Evolutionary conservation across 2,888 invertebrate genomes (phyloP).

Genomic region (Noctua pronuba): DNA sequence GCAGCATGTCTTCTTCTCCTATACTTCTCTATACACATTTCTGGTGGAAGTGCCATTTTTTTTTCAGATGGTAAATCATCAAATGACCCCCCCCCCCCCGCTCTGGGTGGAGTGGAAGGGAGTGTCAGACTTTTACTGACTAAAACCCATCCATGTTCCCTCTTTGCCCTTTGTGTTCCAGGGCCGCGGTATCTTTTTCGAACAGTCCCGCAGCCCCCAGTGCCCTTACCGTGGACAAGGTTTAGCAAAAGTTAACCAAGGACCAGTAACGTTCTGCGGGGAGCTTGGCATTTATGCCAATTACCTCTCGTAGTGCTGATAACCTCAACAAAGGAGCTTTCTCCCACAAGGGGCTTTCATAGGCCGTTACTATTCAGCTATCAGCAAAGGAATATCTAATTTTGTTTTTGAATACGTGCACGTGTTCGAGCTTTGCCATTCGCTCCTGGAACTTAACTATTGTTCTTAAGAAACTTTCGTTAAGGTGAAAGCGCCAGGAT

Average conservation of each 20-base stretch:
- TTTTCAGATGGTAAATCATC: no score
- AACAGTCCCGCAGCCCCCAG: no score
- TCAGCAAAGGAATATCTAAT: slow-evolving; percentile 61
- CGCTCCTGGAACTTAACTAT: slow-evolving; percentile 43
- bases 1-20: no score
- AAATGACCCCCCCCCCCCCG: no score
- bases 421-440: slow-evolving; percentile 49
- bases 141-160: no score
- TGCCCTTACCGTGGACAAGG: neutral
- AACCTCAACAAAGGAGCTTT: slow-evolving; percentile 60
- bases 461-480: slow-evolving; percentile 40
- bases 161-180: no score
- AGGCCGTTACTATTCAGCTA: slow-evolving; percentile 62
- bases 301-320: slow-evolving; percentile 61
- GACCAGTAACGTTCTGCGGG: slow-evolving; percentile 40
- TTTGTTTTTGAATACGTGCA: slow-evolving; percentile 55
- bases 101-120: no score
- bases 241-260: slow-evolving; percentile 26
- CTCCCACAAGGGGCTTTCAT: slow-evolving; percentile 54
- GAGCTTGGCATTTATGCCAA: slow-evolving; percentile 51
- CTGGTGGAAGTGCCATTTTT: neutral
- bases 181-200: no score
- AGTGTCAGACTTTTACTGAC: no score
- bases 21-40: neutral
- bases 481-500: no score